Percentiles rank a stretch among this genome's conserved stretches.
These are phyloP conservation scores for Oncorhynchus nerka DNA, from an alignment of 2,113 vertebrate species.

Conservation along the genomic window DNA sequence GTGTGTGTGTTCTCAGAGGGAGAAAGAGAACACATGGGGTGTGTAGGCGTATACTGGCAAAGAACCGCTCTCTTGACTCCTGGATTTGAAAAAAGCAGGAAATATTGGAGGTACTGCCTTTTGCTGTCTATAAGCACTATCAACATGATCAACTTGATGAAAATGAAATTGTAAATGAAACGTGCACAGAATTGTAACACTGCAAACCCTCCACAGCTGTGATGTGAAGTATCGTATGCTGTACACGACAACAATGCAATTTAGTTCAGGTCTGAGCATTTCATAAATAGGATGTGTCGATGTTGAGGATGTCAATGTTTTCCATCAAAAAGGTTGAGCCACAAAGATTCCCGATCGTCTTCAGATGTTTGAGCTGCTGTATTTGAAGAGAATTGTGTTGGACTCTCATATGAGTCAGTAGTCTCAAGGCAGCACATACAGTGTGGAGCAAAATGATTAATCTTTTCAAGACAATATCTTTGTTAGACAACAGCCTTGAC, in stretches of 20 bases:
- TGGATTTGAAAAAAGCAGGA: constrained; percentile 46
- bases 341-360: background rate
- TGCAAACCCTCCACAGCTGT: background rate
- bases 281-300: no score
- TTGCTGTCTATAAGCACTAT: constrained; percentile 30
- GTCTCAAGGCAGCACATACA: background rate
- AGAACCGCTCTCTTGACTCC: constrained; percentile 48
- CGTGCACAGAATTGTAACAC: background rate
- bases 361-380: background rate
- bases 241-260: background rate
- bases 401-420: background rate
- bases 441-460: constrained; percentile 65
- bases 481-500: constrained; percentile 74
- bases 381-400: background rate
- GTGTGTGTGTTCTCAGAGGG: background rate
- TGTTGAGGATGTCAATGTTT: no score
- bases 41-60: constrained; percentile 70
- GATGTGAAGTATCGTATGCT: background rate
- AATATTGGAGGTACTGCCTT: background rate
- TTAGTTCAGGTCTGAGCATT: no score
- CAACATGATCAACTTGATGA: background rate
- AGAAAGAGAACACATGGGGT: constrained; percentile 62
- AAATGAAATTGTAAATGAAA: background rate
- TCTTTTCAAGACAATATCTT: constrained; percentile 64
- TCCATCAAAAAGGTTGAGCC: background rate